Base-by-base conservation (phyloP, 1,140 invertebrate species). In the Stenopsyche tienmushanensis region DNA sequence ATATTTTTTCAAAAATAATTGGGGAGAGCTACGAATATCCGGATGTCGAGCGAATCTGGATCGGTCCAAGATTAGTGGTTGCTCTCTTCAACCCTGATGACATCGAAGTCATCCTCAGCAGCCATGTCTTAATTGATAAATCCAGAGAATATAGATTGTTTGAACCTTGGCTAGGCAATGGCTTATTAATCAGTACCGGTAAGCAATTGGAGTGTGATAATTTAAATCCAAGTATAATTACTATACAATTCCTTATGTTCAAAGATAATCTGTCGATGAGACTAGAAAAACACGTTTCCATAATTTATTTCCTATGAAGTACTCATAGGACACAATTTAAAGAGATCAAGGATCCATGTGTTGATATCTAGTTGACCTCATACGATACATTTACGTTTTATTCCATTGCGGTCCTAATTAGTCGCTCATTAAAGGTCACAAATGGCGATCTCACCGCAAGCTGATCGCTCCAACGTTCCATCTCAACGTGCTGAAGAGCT, bases 391-490 rank as follows among this genome's bases (percentile, higher is more conserved):
- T 44, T 15, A 15, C 13, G n/a, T n/a, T n/a, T n/a, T 39, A 39
- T 7, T 39, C 7, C 34, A n/a, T n/a, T n/a, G n/a, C n/a, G n/a
- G n/a, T n/a, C n/a, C n/a, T n/a, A n/a, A n/a, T n/a, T n/a, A n/a
- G n/a, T n/a, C n/a, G n/a, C n/a, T n/a, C n/a, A 34, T 34, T 34
- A 7, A 7, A 34, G 88, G 90, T 73, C 84, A 86, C 69, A 91
- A 90, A 83, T 92, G 90, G 90, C 84, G 88, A 17, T 83, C 86
- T 13, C 90, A 92, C 72, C 84, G 90, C 65, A 91, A 91, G 80
- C 78, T 92, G 60, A 92, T 92, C 69, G 89, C 90, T 8, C 90
- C 90, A 18, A 91, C 90, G 71, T 92, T 92, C 85, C 90, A 91
- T 73, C 81, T 91, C 77, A 91, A 91, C 74, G 88, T 91, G 1